Base-by-base conservation (phyloP, 2,113 vertebrate genomes). In the Rhinopomastus cyanomelas region DNA sequence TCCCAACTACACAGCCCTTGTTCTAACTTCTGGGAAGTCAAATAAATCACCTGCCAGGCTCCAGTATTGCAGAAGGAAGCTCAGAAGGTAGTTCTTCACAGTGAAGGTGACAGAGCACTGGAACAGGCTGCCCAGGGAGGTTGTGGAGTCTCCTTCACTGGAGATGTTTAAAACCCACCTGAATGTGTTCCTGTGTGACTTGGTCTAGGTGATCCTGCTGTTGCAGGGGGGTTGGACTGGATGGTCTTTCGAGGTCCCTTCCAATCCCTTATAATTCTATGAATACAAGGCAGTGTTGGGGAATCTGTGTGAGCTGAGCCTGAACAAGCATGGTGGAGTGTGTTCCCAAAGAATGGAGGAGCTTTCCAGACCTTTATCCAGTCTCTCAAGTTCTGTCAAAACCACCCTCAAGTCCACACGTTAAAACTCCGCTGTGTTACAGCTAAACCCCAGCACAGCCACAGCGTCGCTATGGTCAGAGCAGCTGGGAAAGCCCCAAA, bases 321-420 rank as follows among this genome's bases (percentile, higher is more conserved):
- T 79, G 57, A 36, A 9, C 13, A 15, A 44, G 34, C 44, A 17
- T 26, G 1, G 8, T 4, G 13, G 57, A 48, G 61, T 9, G 0
- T 9, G 20, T 42, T 32, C 55, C 44, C 32, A 48, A 52, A 37
- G 30, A 71, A 4, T 2, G 2, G 1, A 19, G 34, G 34, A 48
- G 4, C 32, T 61, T 27, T 8, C 44, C 51, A 56, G 25, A 25
- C 25, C 60, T 81, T 37, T 8, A 3, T 6, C 25, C 30, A 4
- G 1, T 23, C 37, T 56, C 16, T 62, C 34, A 8, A 0, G 0
- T 30, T 36, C 21, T 16, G 3, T 5, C 8, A 1, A 53, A 72
- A 52, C 1, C 3, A 3, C 8, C 36, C 53, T 56, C 1, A 20
- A 25, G 13, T 16, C 44, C 64, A 3, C 5, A 7, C 1, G 21